Evolutionary conservation across 2,888 invertebrate genomes (phyloP).

Genomic region (Drepana falcataria): DNA sequence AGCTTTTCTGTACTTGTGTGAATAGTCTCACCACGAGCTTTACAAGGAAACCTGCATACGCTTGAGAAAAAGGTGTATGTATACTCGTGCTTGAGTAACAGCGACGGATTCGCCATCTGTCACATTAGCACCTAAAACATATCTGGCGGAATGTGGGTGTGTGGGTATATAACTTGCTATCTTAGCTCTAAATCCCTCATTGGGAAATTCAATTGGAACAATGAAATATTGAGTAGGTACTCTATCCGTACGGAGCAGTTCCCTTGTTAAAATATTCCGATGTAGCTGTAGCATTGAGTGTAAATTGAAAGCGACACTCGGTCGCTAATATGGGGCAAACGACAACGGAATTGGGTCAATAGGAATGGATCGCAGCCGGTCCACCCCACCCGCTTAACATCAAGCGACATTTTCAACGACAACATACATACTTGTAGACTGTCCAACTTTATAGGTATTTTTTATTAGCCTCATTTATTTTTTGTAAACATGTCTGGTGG

Average conservation of each 20-base stretch:
- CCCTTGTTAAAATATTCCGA: neutral
- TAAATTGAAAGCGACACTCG: conserved; percentile 15
- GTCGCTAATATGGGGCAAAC: conserved; percentile 21
- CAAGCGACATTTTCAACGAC: conserved; percentile 2
- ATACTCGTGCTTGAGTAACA: too few species aligned
- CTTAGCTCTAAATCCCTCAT: too few species aligned
- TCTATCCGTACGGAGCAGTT: neutral
- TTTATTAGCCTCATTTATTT: neutral
- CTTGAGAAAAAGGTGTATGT: too few species aligned
- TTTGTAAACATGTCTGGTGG: too few species aligned
- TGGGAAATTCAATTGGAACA: too few species aligned
- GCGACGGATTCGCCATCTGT: too few species aligned
- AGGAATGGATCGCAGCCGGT: conserved; percentile 20
- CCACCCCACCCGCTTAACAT: conserved; percentile 10
- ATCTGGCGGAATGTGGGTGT: too few species aligned
- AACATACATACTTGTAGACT: neutral
- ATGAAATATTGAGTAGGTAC: neutral
- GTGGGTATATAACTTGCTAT: too few species aligned
- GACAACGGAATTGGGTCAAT: conserved; percentile 31
- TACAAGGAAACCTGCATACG: too few species aligned
- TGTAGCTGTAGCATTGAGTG: neutral
- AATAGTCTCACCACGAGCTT: too few species aligned
- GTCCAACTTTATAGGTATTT: neutral
- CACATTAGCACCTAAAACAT: too few species aligned
- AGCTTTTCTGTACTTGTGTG: too few species aligned